A percentile compares a stretch with the other conserved stretches of the same genome.
Conservation (phyloP, 2,888 invertebrate genomes). For the Harpalus rufipes region DNA sequence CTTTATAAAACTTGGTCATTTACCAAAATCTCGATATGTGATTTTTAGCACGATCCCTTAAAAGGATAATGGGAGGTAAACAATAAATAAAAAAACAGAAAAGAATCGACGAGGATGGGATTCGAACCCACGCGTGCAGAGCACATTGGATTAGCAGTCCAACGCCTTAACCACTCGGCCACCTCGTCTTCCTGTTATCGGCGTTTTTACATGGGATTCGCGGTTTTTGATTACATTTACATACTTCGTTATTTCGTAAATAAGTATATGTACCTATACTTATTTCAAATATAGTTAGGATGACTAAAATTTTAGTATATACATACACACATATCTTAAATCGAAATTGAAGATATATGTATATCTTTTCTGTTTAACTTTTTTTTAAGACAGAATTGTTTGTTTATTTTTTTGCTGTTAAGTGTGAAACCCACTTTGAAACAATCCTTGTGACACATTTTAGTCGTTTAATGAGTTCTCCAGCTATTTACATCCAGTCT, state of each 20-base stretch:
- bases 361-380: background rate
- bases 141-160: constrained; percentile 84
- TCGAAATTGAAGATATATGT: background rate
- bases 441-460: constrained; percentile 14
- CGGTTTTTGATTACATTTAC: background rate
- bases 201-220: background rate
- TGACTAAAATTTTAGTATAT: too few relatives aligned
- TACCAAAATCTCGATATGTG: too few relatives aligned
- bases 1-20: too few relatives aligned
- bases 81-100: background rate
- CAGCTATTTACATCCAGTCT: constrained; percentile 14
- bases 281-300: too few relatives aligned
- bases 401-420: constrained; percentile 1
- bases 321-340: too few relatives aligned
- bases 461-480: constrained; percentile 29
- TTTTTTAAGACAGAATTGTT: background rate
- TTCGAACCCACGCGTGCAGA: constrained; percentile 84
- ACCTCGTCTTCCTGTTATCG: constrained; percentile 77
- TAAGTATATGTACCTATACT: too few relatives aligned
- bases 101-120: constrained; percentile 79
- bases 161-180: constrained; percentile 84
- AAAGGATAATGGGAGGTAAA: too few relatives aligned
- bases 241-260: background rate
- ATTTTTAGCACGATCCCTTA: too few relatives aligned
- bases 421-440: background rate